phyloP scores from a whole-genome alignment of 2,797 vertebrate genomes.

The Syncerus caffer region DNA sequence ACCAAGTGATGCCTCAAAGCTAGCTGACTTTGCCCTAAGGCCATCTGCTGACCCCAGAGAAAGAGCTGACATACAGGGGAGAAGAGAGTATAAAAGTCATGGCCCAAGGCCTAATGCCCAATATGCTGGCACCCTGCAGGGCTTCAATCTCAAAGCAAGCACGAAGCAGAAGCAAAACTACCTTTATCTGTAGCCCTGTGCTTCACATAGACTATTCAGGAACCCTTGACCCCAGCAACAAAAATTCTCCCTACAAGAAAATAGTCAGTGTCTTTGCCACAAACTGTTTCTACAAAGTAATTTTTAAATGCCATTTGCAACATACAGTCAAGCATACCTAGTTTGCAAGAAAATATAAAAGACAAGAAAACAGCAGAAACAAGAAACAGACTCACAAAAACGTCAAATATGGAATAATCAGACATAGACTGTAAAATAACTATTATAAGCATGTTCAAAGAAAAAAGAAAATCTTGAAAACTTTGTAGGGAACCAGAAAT shows the following conservation, averaged over 20 bases:
- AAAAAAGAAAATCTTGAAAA: neutral
- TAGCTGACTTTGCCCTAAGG: neutral
- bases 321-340: neutral
- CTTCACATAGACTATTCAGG: neutral
- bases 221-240: neutral
- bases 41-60: neutral
- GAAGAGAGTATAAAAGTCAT: neutral
- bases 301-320: slow-evolving; percentile 24
- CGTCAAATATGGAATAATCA: neutral
- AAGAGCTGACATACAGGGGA: neutral
- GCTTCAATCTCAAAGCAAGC: neutral
- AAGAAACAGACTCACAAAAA: neutral
- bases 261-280: neutral
- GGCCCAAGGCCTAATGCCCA: neutral
- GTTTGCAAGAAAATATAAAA: neutral
- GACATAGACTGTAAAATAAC: neutral
- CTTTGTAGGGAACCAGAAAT: neutral
- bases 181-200: neutral
- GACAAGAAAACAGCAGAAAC: neutral
- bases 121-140: neutral
- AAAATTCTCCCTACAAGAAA: neutral
- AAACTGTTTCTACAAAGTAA: neutral
- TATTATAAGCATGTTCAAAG: neutral
- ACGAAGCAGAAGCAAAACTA: neutral
- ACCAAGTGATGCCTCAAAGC: neutral